Percentiles rank a stretch among this genome's conserved stretches.
Evolutionary conservation across 2,888 invertebrate genomes (phyloP).

Genomic region (Rotaria sp.): DNA sequence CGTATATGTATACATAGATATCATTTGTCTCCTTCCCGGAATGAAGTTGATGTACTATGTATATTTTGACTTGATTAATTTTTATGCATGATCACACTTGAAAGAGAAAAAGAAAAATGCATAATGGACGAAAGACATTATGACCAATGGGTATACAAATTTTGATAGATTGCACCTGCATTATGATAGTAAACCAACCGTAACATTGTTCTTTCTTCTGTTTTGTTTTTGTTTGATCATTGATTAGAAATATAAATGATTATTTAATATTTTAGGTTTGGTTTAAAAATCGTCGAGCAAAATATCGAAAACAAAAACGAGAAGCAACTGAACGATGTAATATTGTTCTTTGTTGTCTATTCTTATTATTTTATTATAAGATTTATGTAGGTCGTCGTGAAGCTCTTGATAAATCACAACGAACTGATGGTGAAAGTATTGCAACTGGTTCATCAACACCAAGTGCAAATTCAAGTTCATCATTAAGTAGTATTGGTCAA

Average conservation of each 20-base stretch:
- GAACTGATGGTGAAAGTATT: slow-evolving; percentile 25
- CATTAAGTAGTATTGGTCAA: background rate
- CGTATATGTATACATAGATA: too few species aligned
- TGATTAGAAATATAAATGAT: background rate
- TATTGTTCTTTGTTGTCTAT: background rate
- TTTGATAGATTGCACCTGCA: background rate
- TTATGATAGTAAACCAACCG: background rate
- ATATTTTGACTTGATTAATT: background rate
- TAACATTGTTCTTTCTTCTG: background rate
- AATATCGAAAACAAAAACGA: slow-evolving; percentile 66
- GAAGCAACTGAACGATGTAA: slow-evolving; percentile 9
- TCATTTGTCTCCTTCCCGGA: background rate
- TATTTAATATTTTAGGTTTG: slow-evolving; percentile 66
- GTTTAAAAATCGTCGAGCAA: slow-evolving; percentile 90
- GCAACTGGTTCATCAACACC: slow-evolving; percentile 24
- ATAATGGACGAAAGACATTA: background rate
- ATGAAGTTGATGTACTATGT: background rate
- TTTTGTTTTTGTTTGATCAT: background rate
- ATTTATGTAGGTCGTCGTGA: background rate
- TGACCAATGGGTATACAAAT: background rate
- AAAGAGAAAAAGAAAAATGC: background rate
- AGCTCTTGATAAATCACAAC: slow-evolving; percentile 28
- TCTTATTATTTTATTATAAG: too few species aligned
- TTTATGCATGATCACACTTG: slow-evolving; percentile 13
- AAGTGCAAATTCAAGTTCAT: background rate